Base-by-base conservation (phyloP, 2,797 vertebrate genomes). In the Tangara arthus region DNA sequence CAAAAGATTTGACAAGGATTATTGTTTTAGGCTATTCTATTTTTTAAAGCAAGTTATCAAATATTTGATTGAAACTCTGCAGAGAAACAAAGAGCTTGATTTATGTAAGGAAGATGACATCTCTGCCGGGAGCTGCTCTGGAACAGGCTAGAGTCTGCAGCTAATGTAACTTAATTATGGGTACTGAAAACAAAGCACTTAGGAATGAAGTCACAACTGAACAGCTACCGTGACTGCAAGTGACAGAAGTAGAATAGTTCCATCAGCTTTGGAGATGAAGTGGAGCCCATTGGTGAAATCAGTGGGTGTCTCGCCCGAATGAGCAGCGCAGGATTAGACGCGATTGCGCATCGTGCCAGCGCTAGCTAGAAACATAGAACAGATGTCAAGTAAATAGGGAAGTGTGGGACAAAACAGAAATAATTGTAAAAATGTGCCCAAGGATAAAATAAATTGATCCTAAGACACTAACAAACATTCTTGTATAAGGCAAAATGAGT, bases 361-460 rank as follows among this genome's bases (percentile, higher is more conserved):
- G 23, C 91, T 18, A 95, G 87, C 52, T 78, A 53, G 85, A 70
- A 87, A 87, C 93, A 91, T 49, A 93, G 92, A 97, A 92, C 95
- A 96, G 95, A 95, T 96, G 94, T 97, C 96, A 96, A 95, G 86
- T 84, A 96, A 96, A 95, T 89, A 68, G 90, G 68, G 70, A 96
- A 96, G 88, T 87, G 83, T 87, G 91, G 86, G 96, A 94, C 95
- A 89, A 95, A 95, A 72, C 68, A 94, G 94, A 94, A 90, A 90
- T 96, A 94, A 94, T 94, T 93, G 90, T 91, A 97, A 94, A 96
- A 95, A 95, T 96, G 75, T 95, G 95, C 90, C 95, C 93, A 96
- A 94, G 90, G 94, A 97, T 96, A 97, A 96, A 96, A 96, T 78
- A 95, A 92, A 89, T 96, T 91, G 95, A 94, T 96, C 94, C 91